phyloP scores from a whole-genome alignment of 2,797 vertebrate species.

The Falco novaeseelandiae region DNA sequence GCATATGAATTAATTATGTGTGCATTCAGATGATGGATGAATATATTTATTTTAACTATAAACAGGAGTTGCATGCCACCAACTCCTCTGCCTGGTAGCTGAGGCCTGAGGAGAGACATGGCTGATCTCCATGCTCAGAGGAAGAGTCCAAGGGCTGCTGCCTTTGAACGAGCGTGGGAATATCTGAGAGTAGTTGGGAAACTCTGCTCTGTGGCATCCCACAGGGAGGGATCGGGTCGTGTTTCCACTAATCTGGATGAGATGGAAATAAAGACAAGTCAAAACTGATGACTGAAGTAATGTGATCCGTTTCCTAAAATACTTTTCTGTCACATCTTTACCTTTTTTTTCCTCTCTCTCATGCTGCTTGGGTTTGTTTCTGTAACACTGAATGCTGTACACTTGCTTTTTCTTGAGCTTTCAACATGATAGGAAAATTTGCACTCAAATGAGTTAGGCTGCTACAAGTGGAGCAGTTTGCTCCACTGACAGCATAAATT shows the following conservation, averaged over 20 bases:
- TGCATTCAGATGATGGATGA: conserved; percentile 14
- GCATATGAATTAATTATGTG: conserved; percentile 9
- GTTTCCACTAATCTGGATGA: conserved; percentile 29
- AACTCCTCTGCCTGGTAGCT: background rate
- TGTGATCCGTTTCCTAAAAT: conserved; percentile 38
- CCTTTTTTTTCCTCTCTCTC: background rate
- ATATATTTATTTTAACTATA: conserved; percentile 50
- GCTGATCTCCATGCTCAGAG: background rate
- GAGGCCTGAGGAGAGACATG: background rate
- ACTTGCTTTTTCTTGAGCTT: background rate
- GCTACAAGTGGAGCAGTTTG: background rate
- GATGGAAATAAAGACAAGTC: conserved; percentile 48
- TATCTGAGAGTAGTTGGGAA: conserved; percentile 22
- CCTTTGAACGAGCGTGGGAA: background rate
- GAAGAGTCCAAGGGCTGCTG: background rate
- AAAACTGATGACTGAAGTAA: conserved; percentile 37
- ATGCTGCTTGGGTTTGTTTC: conserved; percentile 9
- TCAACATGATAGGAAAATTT: background rate
- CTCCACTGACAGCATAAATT: background rate
- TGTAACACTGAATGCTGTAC: background rate
- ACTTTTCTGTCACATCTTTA: background rate
- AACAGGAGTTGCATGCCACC: background rate
- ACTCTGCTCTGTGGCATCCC: background rate
- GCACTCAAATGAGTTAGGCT: background rate
- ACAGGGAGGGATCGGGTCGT: background rate